Base-by-base conservation (phyloP, 2,888 invertebrate species). In the Tethea ocularis region DNA sequence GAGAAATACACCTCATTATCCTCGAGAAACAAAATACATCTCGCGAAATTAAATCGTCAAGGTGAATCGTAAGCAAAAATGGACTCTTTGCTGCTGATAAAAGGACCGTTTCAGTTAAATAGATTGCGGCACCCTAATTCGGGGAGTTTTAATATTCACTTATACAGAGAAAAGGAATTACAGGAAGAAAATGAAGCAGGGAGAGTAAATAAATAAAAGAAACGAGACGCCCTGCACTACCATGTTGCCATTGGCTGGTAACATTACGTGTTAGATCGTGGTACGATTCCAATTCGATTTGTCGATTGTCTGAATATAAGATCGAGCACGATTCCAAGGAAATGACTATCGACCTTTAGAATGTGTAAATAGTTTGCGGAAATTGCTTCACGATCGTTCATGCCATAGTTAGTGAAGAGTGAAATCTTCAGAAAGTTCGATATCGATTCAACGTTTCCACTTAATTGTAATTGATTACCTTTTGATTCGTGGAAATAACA, bases 141-240 rank as follows among this genome's bases (percentile, higher is more conserved):
- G 63, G 78, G 75, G 82, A 81, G 85, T 86, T 89, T 88, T 89
- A 89, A 88, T 90, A 90, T 91, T 91, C 87, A 87, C 86, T 89
- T 91, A 85, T 83, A 86, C 86, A 81, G 82, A 86, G 87, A 87
- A 87, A 91, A 89, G 89, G 91, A 91, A 93, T 92, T 91, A 90
- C 90, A 79, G 78, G 80, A 84, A 88, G 89, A 87, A 89, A 90
- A 92, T 91, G 89, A 91, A 88, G 86, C 87, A 88, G 83, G 85
- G 84, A 69, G 77, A 78, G 83, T 91, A 83, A 91, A 91, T 93
- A 92, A 92, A 88, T 91, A 89, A 91, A 79, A 75, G 66, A 74
- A 65, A 68, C 72, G 72, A 68, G 65, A 72, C 71, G 65, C 65
- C 69, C 70, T 68, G 64, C 71, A 80, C 78, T 73, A 75, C 81